Base-by-base conservation (phyloP, 2,888 invertebrate genomes). In the Hyles lineata region DNA sequence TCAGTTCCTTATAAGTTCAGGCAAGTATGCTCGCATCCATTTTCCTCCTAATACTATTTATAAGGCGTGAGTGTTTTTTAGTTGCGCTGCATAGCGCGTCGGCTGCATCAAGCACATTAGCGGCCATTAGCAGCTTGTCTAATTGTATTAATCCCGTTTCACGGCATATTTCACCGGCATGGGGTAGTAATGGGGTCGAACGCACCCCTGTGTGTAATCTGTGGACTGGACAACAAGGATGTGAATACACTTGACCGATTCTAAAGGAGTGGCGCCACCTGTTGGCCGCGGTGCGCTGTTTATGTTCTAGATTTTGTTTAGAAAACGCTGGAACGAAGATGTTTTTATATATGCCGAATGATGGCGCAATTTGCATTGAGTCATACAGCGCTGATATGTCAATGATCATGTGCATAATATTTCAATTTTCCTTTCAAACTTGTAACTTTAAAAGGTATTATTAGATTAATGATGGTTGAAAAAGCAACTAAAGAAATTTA, bases 81-180 rank as follows among this genome's bases (percentile, higher is more conserved):
- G n/a, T 63, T 43, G n/a, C 21, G 23, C 2, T 60, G 60, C 60
- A 60, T 60, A 25, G 25, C 25, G 60, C 25, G 60, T 7, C n/a
- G 63, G 63, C 21, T 67, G 50, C 67, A 50, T 50, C 43, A 67
- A 71, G 60, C 43, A 43, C 43, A 71, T 25, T 72, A 74, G 61
- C 60, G 67, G 75, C 69, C 75, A 71, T 74, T 74, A 72, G 70
- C 62, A 67, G 76, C 71, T 73, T 88, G 90, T 86, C 84, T 87
- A 92, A 92, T 92, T 92, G 92, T 85, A 92, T 92, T 92, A 92
- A 78, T 81, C 80, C 80, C 89, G 87, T 88, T 88, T 89, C 91
- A 92, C 90, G 90, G 88, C 87, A 85, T 79, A 87, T 50, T 84
- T 89, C 85, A 86, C 85, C 77, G 74, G 69, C 80, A 81, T 84